Evolutionary conservation across 2,888 invertebrate genomes (phyloP).

Genomic region (Phortica magna): DNA sequence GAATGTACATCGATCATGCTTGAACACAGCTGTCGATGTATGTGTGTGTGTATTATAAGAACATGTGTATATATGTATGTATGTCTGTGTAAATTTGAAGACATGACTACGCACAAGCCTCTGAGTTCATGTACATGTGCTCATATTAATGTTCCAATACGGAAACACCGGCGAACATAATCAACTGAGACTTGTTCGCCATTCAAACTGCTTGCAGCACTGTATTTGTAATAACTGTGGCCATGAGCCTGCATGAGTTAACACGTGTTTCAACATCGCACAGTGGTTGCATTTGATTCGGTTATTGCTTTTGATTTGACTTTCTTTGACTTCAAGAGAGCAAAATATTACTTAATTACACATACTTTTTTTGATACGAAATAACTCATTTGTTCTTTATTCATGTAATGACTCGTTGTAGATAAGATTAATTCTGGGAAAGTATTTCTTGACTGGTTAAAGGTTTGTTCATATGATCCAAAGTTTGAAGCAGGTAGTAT

Average conservation of each 20-base stretch:
- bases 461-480: too few relatives aligned
- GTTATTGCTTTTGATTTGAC: slow-evolving; percentile 34
- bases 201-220: slow-evolving; percentile 55
- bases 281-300: not conserved
- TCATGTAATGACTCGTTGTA: too few relatives aligned
- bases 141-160: slow-evolving; percentile 42
- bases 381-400: too few relatives aligned
- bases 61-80: too few relatives aligned
- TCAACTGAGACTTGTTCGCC: slow-evolving; percentile 32
- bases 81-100: too few relatives aligned
- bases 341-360: too few relatives aligned
- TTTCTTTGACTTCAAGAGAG: slow-evolving; percentile 15
- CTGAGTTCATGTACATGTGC: not conserved
- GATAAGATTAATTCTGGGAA: too few relatives aligned
- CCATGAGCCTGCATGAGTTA: not conserved
- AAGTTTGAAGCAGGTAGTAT: too few relatives aligned
- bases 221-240: slow-evolving; percentile 58
- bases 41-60: not conserved
- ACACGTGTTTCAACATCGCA: not conserved
- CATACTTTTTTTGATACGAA: too few relatives aligned
- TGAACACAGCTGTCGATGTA: not conserved
- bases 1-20: slow-evolving; percentile 56
- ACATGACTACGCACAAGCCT: too few relatives aligned
- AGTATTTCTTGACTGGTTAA: too few relatives aligned
- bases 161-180: slow-evolving; percentile 41